A percentile compares a stretch with the other conserved stretches of the same genome.
Evolutionary conservation across 2,113 vertebrate species (phyloP).

Genomic region (Oreochromis tanganicae): DNA sequence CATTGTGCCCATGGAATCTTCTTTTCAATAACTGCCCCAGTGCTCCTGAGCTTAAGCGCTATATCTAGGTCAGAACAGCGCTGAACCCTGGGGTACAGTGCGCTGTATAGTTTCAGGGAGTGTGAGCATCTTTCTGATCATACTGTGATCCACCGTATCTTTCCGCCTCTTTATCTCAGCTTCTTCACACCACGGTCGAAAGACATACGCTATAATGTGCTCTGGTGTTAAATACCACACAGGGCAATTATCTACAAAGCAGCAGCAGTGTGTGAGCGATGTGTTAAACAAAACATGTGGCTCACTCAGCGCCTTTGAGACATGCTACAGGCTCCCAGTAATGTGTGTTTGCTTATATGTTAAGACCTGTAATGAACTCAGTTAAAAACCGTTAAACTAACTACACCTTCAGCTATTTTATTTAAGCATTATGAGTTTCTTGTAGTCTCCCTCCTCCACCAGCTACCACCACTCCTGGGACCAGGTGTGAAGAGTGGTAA

Average conservation of each 20-base stretch:
- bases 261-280: not conserved
- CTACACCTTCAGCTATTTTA: not conserved
- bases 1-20: constrained; percentile 32
- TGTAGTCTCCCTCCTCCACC: not conserved
- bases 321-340: not conserved
- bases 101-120: not conserved
- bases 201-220: not conserved
- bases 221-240: not conserved
- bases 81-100: constrained; percentile 11
- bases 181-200: not conserved
- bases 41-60: not conserved
- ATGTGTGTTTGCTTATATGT: not conserved
- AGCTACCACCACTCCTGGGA: not conserved
- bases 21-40: constrained; percentile 30
- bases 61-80: constrained; percentile 44
- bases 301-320: not conserved
- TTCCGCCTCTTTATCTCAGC: not conserved
- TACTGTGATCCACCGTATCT: not conserved
- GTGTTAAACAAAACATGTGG: not conserved
- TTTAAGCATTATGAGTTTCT: not conserved
- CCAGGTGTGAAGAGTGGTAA: constrained; percentile 45
- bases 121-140: constrained; percentile 9
- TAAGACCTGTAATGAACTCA: not conserved
- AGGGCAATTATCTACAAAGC: not conserved
- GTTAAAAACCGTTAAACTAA: not conserved